These are phyloP conservation scores for Vimba vimba DNA, from an alignment of 2,113 vertebrate genomes.

Conservation along the genomic window DNA sequence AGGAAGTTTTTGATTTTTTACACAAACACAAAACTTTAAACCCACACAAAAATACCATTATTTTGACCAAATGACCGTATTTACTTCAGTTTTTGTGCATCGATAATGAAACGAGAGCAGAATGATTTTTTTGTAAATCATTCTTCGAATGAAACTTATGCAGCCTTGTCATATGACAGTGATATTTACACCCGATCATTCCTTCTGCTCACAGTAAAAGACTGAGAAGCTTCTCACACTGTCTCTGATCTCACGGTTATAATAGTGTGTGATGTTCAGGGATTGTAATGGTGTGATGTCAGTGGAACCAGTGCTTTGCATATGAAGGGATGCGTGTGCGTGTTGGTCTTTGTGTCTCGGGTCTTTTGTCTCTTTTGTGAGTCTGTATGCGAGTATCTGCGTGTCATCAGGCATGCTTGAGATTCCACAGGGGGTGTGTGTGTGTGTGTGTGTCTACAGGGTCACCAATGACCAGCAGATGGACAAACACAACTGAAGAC, in stretches of 20 bases:
- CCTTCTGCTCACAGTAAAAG: too few relatives aligned
- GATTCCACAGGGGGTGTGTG: conserved; percentile 34
- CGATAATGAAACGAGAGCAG: background rate
- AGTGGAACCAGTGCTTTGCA: background rate
- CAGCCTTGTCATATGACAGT: background rate
- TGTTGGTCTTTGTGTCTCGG: background rate
- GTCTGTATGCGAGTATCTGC: background rate
- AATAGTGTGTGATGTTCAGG: too few relatives aligned
- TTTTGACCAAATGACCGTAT: background rate
- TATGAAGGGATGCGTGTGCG: background rate
- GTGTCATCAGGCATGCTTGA: conserved; percentile 13
- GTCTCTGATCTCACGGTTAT: too few relatives aligned
- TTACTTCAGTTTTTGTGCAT: background rate
- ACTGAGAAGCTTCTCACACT: too few relatives aligned
- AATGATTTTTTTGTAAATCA: background rate
- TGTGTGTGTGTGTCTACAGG: background rate
- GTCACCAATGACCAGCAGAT: background rate
- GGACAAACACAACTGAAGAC: conserved; percentile 3
- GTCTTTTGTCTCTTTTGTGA: background rate
- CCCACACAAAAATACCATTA: too few relatives aligned
- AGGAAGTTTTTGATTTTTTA: too few relatives aligned
- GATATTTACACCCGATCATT: background rate
- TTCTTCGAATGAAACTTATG: background rate
- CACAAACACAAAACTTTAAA: too few relatives aligned
- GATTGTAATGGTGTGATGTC: too few relatives aligned